Percentiles rank a stretch among this genome's conserved stretches.
Evolutionary conservation across 2,888 invertebrate species (phyloP).

Genomic region (Campoletis raptor): DNA sequence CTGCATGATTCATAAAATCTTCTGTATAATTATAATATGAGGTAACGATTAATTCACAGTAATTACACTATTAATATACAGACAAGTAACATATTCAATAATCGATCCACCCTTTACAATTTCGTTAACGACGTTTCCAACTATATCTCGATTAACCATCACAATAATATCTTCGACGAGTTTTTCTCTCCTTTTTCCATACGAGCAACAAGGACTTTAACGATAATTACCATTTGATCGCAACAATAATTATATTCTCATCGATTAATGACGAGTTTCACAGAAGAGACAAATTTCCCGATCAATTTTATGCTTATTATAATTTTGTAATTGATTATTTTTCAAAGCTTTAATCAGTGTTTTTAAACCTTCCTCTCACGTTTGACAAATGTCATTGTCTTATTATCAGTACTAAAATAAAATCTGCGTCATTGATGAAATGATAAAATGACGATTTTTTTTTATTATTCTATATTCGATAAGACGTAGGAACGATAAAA

Average conservation of each 20-base stretch:
- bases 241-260: conserved; percentile 1
- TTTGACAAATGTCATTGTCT: conserved; percentile 14
- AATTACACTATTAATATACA: conserved; percentile 49
- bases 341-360: background rate
- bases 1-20: conserved; percentile 60
- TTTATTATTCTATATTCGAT: background rate
- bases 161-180: conserved; percentile 38
- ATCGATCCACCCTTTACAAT: conserved; percentile 44
- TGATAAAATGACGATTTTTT: conserved; percentile 6
- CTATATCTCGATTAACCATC: conserved; percentile 63
- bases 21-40: conserved; percentile 48
- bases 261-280: conserved; percentile 31
- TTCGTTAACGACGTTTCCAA: conserved; percentile 51
- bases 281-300: background rate
- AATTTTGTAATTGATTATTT: conserved; percentile 15
- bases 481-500: background rate
- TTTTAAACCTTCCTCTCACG: background rate
- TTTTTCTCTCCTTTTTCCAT: conserved; percentile 18
- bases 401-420: conserved; percentile 1
- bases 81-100: conserved; percentile 48
- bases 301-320: background rate
- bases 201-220: background rate
- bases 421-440: background rate
- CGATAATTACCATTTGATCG: conserved; percentile 38
- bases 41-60: conserved; percentile 53